A percentile compares a stretch with the other conserved stretches of the same genome.
Conservation (phyloP, 1,140 invertebrate genomes). For the Sarcophaga bullata region DNA sequence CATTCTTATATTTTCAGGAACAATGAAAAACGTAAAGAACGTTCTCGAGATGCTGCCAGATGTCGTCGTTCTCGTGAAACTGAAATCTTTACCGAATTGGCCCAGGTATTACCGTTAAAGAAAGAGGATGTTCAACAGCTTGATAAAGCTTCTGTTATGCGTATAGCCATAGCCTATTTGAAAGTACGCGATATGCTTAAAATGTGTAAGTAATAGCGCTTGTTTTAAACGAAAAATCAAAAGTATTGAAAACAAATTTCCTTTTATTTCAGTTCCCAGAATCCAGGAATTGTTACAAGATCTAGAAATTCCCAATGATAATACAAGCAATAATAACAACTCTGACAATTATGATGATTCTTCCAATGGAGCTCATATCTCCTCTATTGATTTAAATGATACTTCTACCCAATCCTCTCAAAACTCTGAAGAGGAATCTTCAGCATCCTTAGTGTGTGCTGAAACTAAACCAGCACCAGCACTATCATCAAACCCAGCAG, state of each 20-base stretch:
- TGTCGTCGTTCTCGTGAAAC: conserved; percentile 92
- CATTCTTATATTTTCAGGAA: conserved; percentile 73
- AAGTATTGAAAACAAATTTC: background rate
- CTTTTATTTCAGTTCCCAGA: conserved; percentile 66
- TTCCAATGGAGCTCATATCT: background rate
- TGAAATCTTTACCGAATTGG: conserved; percentile 91
- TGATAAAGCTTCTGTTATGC: conserved; percentile 95
- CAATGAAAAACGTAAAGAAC: conserved; percentile 96
- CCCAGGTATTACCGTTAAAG: conserved; percentile 81
- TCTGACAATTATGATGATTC: background rate
- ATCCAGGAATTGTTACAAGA: conserved; percentile 39
- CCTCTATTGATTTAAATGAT: background rate
- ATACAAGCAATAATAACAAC: background rate
- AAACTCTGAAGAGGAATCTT: background rate
- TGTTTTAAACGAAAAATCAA: background rate
- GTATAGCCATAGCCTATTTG: conserved; percentile 91
- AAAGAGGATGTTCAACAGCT: conserved; percentile 82
- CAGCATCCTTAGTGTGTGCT: background rate
- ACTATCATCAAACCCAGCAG: background rate
- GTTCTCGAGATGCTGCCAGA: conserved; percentile 93
- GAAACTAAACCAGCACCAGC: background rate
- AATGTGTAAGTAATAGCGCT: conserved; percentile 72
- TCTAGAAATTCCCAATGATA: background rate
- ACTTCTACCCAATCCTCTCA: conserved; percentile 3
- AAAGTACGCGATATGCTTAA: conserved; percentile 85